Evolutionary conservation across 2,888 invertebrate species (phyloP).

Genomic region (Polietes domitor): DNA sequence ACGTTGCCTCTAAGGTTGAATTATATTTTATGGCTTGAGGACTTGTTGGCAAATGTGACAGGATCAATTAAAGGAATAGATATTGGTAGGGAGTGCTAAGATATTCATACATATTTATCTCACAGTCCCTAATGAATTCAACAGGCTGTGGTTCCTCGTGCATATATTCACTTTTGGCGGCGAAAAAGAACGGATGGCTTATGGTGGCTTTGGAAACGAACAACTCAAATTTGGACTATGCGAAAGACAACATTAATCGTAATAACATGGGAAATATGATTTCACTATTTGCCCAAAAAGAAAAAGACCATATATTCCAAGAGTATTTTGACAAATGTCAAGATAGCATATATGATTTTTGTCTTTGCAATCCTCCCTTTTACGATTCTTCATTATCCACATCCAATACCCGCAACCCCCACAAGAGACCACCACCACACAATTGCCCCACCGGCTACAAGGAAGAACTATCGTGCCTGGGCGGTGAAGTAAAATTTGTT

Average conservation of each 20-base stretch:
- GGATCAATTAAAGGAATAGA: conserved; percentile 86
- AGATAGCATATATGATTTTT: conserved; percentile 83
- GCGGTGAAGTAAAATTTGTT: conserved; percentile 96
- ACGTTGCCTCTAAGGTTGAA: conserved; percentile 96
- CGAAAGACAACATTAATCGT: conserved; percentile 86
- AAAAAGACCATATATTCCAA: conserved; percentile 76
- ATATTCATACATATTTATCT: too few relatives aligned
- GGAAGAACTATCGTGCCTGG: conserved; percentile 88
- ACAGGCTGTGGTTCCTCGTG: conserved; percentile 96
- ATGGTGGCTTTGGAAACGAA: conserved; percentile 95
- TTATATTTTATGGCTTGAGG: conserved; percentile 97
- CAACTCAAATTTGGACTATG: conserved; percentile 85
- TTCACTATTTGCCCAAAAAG: conserved; percentile 78
- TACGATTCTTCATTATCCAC: conserved; percentile 83
- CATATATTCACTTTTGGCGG: conserved; percentile 93
- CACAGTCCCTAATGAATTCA: neutral
- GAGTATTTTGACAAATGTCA: conserved; percentile 73
- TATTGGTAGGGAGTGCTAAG: conserved; percentile 84
- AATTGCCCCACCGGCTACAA: conserved; percentile 88
- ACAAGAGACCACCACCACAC: conserved; percentile 84
- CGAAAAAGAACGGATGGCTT: conserved; percentile 90
- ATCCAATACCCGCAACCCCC: conserved; percentile 78
- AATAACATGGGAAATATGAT: conserved; percentile 88
- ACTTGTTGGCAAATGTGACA: conserved; percentile 80
- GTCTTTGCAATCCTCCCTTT: conserved; percentile 99